phyloP scores from a whole-genome alignment of 2,888 invertebrate genomes.

The Aquatica leii region DNA sequence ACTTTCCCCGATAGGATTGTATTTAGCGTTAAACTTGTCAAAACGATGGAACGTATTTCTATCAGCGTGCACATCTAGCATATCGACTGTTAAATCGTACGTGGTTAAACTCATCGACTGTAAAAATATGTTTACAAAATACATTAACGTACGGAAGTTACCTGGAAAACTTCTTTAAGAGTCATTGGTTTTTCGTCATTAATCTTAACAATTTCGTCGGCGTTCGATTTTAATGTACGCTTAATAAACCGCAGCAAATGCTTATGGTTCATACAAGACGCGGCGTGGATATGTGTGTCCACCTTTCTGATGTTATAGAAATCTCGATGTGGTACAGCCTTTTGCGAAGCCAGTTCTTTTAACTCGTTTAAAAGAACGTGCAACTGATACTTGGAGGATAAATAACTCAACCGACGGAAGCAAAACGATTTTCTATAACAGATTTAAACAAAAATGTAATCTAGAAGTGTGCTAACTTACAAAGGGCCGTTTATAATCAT shows the following conservation, averaged over 20 bases:
- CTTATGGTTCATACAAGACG: conserved; percentile 99
- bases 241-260: conserved; percentile 98
- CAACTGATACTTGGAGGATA: conserved; percentile 96
- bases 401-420: conserved; percentile 94
- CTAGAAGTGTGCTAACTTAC: conserved; percentile 67
- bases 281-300: conserved; percentile 99
- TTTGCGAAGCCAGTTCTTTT: conserved; percentile 95
- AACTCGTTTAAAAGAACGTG: conserved; percentile 96
- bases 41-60: conserved; percentile 99
- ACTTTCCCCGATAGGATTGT: conserved; percentile 98
- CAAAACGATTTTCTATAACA: conserved; percentile 92
- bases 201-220: conserved; percentile 83
- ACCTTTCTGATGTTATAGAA: conserved; percentile 99
- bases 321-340: conserved; percentile 96
- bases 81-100: conserved; percentile 98
- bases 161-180: conserved; percentile 85
- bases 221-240: conserved; percentile 92
- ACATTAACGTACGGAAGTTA: conserved; percentile 43
- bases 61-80: conserved; percentile 98
- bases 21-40: conserved; percentile 99
- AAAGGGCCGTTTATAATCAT: conserved; percentile 99
- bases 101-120: conserved; percentile 96
- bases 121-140: too few relatives aligned
- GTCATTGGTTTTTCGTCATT: conserved; percentile 80
- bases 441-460: conserved; percentile 22